Evolutionary conservation across 1,140 invertebrate species (phyloP).

Genomic region (Lysiphlebus fabarum): DNA sequence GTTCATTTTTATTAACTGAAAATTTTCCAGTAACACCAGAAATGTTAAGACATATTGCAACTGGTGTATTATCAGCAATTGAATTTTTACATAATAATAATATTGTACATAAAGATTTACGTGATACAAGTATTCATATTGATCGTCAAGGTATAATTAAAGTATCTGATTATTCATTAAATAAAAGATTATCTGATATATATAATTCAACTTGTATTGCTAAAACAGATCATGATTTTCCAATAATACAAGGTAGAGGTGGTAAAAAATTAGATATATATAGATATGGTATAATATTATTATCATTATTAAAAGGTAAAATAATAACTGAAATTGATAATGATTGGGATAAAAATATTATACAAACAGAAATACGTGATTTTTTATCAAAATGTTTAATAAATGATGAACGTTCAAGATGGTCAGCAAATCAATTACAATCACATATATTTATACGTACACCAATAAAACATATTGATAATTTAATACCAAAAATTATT

Average conservation of each 20-base stretch:
- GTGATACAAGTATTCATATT: slow-evolving; percentile 65
- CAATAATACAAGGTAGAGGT: slow-evolving; percentile 59
- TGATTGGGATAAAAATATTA: slow-evolving; percentile 49
- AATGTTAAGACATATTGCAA: slow-evolving; percentile 62
- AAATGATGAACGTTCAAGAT: slow-evolving; percentile 64
- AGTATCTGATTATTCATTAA: slow-evolving; percentile 70
- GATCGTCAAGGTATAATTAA: slow-evolving; percentile 59
- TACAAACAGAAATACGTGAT: slow-evolving; percentile 62
- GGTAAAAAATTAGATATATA: slow-evolving; percentile 73
- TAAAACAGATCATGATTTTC: slow-evolving; percentile 48
- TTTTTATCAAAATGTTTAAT: slow-evolving; percentile 68
- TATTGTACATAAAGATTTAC: slow-evolving; percentile 73
- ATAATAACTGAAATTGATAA: slow-evolving; percentile 54
- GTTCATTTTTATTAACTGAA: slow-evolving; percentile 57
- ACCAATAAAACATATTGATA: slow-evolving; percentile 33
- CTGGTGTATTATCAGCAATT: slow-evolving; percentile 65
- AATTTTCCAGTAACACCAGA: slow-evolving; percentile 60
- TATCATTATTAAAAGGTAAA: slow-evolving; percentile 58
- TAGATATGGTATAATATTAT: slow-evolving; percentile 62
- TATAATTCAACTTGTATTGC: slow-evolving; percentile 39
- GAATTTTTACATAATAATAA: slow-evolving; percentile 74
- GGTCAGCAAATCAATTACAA: slow-evolving; percentile 65
- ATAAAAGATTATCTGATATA: slow-evolving; percentile 62
- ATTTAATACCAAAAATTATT: slow-evolving; percentile 34
- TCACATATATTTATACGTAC: slow-evolving; percentile 55